Evolutionary conservation across 1,140 invertebrate genomes (phyloP), one percentile per base, ranked within the genome.

Genomic region (Wasmannia auropunctata): DNA sequence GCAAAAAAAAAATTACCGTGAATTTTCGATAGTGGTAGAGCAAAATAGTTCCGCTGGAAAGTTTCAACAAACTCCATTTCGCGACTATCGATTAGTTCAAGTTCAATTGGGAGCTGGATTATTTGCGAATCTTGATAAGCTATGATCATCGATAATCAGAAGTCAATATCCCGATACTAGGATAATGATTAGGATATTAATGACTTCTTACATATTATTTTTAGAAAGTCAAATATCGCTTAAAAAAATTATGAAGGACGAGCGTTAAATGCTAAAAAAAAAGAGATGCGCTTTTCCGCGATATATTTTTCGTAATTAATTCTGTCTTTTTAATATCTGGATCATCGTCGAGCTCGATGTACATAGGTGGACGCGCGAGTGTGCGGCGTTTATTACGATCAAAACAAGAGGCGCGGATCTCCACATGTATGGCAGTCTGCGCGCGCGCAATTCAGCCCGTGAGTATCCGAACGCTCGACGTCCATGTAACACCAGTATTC

Each of bases 321-420:
- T 40, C n/a, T 40, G 25, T 22, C 25, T 40, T 77, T 43, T 43
- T 7, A 62, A 63, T 31, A 43, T 63, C 43, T 77, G 16, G 19
- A 63, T 40, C 22, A 31, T 14, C 22, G n/a, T 65, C 51, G n/a
- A 22, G 51, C n/a, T 54, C 14, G 25, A 25, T 43, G 11, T 7
- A 31, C 56, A n/a, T 25, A 40, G 34, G 3, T 22, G 37, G 4
- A 28, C 34, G n/a, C 22, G 62, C 40, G 37, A 4, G n/a, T 25
- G n/a, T 16, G 62, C 40, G 16, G 22, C 34, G 11, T 58, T 72
- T 43, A 81, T 72, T 49, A 54, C 31, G 51, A 74, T 70, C 37
- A 83, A 74, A 83, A 83, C 67, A 83, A 80, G 51, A 72, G 25
- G 43, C 43, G 31, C 76, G 46, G 43, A 54, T 22, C 25, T 74